Conservation (phyloP, 2,113 vertebrate species). For the Indicator indicator region DNA sequence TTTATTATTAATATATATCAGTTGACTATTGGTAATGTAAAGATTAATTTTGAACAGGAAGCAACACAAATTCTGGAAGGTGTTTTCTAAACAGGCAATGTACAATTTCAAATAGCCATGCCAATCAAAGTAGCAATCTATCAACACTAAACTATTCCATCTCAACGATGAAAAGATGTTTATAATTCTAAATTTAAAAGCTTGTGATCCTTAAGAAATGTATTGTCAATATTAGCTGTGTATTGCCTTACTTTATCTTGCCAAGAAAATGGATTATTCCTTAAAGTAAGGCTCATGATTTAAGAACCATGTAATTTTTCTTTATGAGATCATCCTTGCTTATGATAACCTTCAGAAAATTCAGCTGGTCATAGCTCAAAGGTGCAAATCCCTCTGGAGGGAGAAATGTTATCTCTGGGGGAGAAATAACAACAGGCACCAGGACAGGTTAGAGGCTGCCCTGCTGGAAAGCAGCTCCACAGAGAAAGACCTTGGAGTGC, state of each 20-base stretch:
- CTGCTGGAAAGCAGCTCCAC: too few relatives aligned
- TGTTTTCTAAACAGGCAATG: background rate
- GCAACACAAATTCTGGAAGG: background rate
- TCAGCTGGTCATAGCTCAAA: background rate
- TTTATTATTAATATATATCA: too few relatives aligned
- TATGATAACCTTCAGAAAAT: background rate
- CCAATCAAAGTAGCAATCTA: background rate
- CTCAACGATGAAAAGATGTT: background rate
- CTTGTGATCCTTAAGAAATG: background rate
- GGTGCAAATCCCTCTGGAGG: background rate
- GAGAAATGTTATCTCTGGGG: too few relatives aligned
- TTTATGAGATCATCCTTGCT: background rate
- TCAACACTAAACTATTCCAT: background rate
- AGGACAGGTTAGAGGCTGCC: too few relatives aligned
- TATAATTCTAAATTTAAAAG: constrained; percentile 23
- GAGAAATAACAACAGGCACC: too few relatives aligned
- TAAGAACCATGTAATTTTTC: background rate
- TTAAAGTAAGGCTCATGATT: background rate
- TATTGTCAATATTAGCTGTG: background rate
- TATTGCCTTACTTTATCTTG: background rate
- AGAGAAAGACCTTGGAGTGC: too few relatives aligned
- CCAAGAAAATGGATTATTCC: background rate
- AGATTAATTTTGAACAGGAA: constrained; percentile 1
- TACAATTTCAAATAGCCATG: background rate
- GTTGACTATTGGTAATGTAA: background rate